Evolutionary conservation across 2,888 invertebrate genomes (phyloP), one percentile per base, ranked within the genome.

Genomic region (Drosophila mettleri): DNA sequence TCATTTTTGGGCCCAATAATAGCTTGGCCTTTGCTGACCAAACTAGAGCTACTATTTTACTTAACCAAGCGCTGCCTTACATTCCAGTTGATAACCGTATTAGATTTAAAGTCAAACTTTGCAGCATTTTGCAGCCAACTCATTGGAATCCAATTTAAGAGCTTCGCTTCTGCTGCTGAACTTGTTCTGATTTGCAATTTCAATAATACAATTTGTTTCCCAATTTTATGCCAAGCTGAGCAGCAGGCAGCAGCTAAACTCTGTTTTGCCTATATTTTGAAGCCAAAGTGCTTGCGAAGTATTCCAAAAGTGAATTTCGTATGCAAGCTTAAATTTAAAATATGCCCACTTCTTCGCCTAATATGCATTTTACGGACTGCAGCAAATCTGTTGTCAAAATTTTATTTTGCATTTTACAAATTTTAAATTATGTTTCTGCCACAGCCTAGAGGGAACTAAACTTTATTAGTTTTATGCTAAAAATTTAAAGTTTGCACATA

Each of bases 201-300:
- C 83, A 74, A 87, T 85, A 85, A 84, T 82, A 75, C 61, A 85
- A 87, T 87, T 87, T 75, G 62, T 69, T 75, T 79, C 72, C 69
- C 83, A 85, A 84, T 85, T 85, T 85, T 75, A 87, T 85, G 84
- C 80, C 70, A 52, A 78, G 70, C 55, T 87, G 81, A 77, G 55
- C 86, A 83, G 60, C 84, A 64, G 45, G 5, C 54, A 51, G 48
- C 57, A 51, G 39, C 49, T 18, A 20, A 48, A 61, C 52, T 55
- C 39, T 34, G 38, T 45, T 22, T 49, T 69, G 65, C 58, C 65
- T 16, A 41, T 18, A 62, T 72, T 67, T 70, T 68, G 6, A n/a
- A 70, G 65, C 63, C 66, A 69, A 72, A 59, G 46, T 52, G 53
- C 38, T 66, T 10, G 10, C 8, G 20, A 10, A 39, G 43, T 18